Percentiles rank a stretch among this genome's conserved stretches.
Evolutionary conservation across 2,888 invertebrate species (phyloP).

Genomic region (Mallateleia sp.): DNA sequence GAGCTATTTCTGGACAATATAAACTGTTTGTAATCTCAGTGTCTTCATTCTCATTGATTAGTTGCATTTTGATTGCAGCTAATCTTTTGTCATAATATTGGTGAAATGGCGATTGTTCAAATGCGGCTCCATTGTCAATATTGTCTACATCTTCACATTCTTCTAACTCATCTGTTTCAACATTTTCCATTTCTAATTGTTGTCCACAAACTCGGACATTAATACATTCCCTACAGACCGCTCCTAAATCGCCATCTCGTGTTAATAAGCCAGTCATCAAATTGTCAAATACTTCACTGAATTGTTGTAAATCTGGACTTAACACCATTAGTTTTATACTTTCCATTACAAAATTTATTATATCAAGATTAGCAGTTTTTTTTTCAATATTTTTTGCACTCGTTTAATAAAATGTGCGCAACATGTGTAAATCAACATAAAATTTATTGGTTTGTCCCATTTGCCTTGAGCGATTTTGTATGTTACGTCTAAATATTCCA

Average conservation of each 20-base stretch:
- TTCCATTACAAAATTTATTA: constrained; percentile 5
- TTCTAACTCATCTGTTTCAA: not conserved
- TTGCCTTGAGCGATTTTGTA: not conserved
- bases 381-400: constrained; percentile 11
- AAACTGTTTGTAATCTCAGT: not conserved
- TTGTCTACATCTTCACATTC: not conserved
- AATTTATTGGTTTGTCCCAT: not conserved
- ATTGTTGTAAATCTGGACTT: not conserved
- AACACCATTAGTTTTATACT: constrained; percentile 23
- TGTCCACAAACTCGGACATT: not conserved
- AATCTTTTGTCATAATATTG: constrained; percentile 6
- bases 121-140: not conserved
- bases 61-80: not conserved
- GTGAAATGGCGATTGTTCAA: constrained; percentile 3
- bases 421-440: constrained; percentile 23
- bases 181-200: not conserved
- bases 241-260: not conserved
- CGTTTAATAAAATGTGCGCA: constrained; percentile 10
- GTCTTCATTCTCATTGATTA: not conserved
- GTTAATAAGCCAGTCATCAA: constrained; percentile 10
- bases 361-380: not conserved
- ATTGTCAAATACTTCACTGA: constrained; percentile 3
- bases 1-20: constrained; percentile 21
- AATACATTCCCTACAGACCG: not conserved
- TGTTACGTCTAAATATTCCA: constrained; percentile 4